Percentiles rank a stretch among this genome's conserved stretches.
Conservation (phyloP, 1,140 invertebrate genomes). For the Leptopilina clavipes region DNA sequence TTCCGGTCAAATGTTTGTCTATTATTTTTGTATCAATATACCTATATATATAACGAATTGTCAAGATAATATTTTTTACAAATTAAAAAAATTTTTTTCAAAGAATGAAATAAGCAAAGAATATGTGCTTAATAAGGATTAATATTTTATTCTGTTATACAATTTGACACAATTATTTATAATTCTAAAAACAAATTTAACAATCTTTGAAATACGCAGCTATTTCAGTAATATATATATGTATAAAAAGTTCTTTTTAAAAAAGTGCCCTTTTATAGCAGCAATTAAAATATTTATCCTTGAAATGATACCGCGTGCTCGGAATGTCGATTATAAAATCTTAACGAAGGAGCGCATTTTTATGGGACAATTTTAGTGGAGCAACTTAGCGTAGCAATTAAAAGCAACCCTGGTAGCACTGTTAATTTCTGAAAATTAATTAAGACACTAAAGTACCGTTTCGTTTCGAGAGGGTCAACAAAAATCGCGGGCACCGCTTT, state of each 20-base stretch:
- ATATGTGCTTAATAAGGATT: no score
- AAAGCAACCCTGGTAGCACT: slow-evolving; percentile 51
- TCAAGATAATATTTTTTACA: slow-evolving; percentile 24
- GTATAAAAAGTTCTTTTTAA: slow-evolving; percentile 9
- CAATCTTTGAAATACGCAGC: neutral
- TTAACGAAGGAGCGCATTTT: slow-evolving; percentile 51
- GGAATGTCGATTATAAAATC: slow-evolving; percentile 34
- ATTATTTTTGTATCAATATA: slow-evolving; percentile 47
- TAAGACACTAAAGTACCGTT: slow-evolving; percentile 55
- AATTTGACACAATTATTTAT: no score
- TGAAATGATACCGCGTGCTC: slow-evolving; percentile 25
- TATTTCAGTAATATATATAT: neutral
- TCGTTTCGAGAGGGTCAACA: slow-evolving; percentile 50
- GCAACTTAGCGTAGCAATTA: slow-evolving; percentile 61
- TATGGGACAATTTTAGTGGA: slow-evolving; percentile 55
- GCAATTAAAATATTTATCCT: slow-evolving; percentile 27
- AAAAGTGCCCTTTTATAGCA: slow-evolving; percentile 41
- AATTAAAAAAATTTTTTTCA: no score
- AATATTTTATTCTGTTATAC: no score
- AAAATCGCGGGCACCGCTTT: slow-evolving; percentile 42
- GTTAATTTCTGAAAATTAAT: slow-evolving; percentile 71
- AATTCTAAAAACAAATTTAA: no score
- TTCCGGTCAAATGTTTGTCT: slow-evolving; percentile 63
- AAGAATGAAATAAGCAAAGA: no score
- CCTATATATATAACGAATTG: slow-evolving; percentile 38